These are phyloP conservation scores for Antrozous pallidus DNA, from an alignment of 2,797 vertebrate genomes.

Conservation along the genomic window DNA sequence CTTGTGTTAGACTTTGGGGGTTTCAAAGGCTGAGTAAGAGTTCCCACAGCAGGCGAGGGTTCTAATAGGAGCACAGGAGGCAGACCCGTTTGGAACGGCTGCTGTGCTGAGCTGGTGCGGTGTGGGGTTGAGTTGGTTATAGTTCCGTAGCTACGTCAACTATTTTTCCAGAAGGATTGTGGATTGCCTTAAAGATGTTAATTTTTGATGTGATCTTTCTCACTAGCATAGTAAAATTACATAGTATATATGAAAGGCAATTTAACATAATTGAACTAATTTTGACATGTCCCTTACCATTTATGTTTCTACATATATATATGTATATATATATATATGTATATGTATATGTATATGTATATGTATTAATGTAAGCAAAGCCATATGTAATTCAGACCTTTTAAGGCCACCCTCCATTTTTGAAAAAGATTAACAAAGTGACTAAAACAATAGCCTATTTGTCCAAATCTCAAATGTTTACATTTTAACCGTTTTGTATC, in stretches of 20 bases:
- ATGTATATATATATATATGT: background rate
- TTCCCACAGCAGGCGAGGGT: background rate
- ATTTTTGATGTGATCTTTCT: background rate
- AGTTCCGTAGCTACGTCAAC: background rate
- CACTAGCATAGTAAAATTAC: constrained; percentile 2
- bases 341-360: background rate
- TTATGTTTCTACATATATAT: constrained; percentile 40
- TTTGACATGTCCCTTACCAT: constrained; percentile 24
- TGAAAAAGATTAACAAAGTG: constrained; percentile 27
- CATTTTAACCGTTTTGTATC: constrained; percentile 37
- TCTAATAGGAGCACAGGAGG: background rate
- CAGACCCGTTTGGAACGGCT: background rate
- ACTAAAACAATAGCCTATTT: constrained; percentile 46
- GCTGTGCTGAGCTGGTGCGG: background rate
- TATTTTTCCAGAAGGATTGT: constrained; percentile 42
- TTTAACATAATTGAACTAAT: constrained; percentile 52
- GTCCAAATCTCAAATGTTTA: constrained; percentile 38
- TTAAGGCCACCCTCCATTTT: background rate
- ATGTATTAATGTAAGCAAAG: constrained; percentile 43
- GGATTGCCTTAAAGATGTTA: background rate
- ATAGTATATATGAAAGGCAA: background rate
- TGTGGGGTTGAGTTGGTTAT: background rate
- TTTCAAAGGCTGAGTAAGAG: constrained; percentile 15
- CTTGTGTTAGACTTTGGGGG: background rate
- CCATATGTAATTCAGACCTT: constrained; percentile 36